phyloP scores from a whole-genome alignment of 2,797 vertebrate species.

The Enteromius mattozi region DNA sequence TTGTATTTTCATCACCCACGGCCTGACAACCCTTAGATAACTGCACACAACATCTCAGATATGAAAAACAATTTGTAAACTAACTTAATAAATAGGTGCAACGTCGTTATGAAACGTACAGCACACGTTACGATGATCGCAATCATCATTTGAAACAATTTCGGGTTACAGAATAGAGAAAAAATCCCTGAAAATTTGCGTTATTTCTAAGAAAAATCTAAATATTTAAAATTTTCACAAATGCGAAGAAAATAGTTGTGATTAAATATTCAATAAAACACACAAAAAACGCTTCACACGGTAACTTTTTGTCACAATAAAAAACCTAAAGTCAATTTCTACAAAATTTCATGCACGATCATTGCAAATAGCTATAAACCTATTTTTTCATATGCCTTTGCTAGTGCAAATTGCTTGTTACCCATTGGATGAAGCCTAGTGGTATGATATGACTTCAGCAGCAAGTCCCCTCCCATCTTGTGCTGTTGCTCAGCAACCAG shows the following conservation, averaged over 20 bases:
- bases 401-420: slow-evolving; percentile 6
- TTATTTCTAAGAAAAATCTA: no score
- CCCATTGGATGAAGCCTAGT: slow-evolving; percentile 77
- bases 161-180: neutral
- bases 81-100: neutral
- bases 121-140: neutral
- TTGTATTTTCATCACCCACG: neutral
- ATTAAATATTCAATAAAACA: neutral
- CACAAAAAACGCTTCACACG: neutral
- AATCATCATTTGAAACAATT: neutral
- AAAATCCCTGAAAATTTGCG: neutral
- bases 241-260: neutral
- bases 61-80: neutral
- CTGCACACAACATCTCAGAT: neutral
- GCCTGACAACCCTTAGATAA: neutral
- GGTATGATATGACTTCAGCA: slow-evolving; percentile 76
- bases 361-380: slow-evolving; percentile 35
- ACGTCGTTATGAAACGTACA: neutral
- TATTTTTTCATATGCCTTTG: neutral
- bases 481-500: slow-evolving; percentile 73
- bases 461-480: slow-evolving; percentile 73
- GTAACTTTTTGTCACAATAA: neutral
- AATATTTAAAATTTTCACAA: neutral
- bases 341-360: neutral
- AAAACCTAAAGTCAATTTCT: neutral